phyloP scores from a whole-genome alignment of 2,797 vertebrate species.

The Zalophus californianus region DNA sequence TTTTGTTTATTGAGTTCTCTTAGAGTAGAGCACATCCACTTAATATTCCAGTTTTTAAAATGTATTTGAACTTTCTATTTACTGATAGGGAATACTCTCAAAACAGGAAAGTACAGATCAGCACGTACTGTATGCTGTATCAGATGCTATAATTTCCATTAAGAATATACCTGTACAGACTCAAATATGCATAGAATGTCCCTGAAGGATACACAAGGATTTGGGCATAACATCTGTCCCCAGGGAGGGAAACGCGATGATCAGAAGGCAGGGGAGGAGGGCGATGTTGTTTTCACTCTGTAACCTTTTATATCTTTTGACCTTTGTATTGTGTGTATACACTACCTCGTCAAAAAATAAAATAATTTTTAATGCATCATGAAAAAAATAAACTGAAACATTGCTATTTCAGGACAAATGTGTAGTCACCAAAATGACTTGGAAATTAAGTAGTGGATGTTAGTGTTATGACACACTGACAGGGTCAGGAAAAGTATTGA shows the following conservation, averaged over 20 bases:
- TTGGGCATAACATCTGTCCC: neutral
- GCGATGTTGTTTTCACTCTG: neutral
- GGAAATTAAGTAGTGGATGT: neutral
- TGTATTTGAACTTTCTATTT: neutral
- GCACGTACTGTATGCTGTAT: neutral
- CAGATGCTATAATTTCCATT: neutral
- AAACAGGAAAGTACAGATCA: neutral
- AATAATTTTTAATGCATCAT: neutral
- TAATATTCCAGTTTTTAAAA: neutral
- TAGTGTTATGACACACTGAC: neutral
- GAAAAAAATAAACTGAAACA: slow-evolving; percentile 25
- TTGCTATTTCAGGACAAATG: neutral
- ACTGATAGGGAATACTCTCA: neutral
- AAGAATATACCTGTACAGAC: neutral
- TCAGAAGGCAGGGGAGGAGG: neutral
- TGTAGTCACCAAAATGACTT: neutral
- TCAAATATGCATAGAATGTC: neutral
- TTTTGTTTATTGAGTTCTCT: neutral
- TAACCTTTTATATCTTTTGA: neutral
- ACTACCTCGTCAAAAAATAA: slow-evolving; percentile 32
- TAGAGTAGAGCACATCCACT: neutral
- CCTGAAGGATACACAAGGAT: neutral
- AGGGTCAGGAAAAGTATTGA: neutral
- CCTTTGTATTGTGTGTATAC: neutral
- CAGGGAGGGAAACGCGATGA: neutral